Base-by-base conservation (phyloP, 2,888 invertebrate genomes). In the Volucella zonaria region DNA sequence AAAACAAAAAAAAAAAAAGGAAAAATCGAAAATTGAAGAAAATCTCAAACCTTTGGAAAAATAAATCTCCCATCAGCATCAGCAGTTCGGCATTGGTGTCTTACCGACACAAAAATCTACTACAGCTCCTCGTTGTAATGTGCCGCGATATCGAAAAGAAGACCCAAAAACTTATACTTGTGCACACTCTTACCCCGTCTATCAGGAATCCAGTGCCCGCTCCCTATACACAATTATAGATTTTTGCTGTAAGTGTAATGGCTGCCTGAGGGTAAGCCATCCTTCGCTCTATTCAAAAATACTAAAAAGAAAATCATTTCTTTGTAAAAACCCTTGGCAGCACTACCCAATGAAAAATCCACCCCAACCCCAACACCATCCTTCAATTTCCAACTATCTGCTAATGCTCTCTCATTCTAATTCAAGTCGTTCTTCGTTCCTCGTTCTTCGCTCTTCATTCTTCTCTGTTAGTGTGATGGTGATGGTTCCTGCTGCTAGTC, bases 241-340 rank as follows among this genome's bases (percentile, higher is more conserved):
- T 83, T 76, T 71, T 71, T 64, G 75, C 61, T 76, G 71, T 80
- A 83, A 75, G 67, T 80, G 83, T 83, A 75, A 83, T 83, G 70
- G 83, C 73, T 76, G 75, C 71, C 75, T 38, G 62, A 61, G 51
- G 58, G 47, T 49, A 14, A 64, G 59, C 51, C 45, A 76, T 31
- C 74, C 74, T 45, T 61, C 18, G 78, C 82, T 82, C 82, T 82
- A 82, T 76, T 83, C 83, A 83, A 80, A 82, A 83, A 80, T 80
- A 67, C 80, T 83, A 51, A 75, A 83, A 83, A 75, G 66, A 80
- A 83, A 75, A 75, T 79, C 74, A 62, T 67, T 59, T 83, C 75
- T 71, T 83, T 82, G 45, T 71, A 76, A 76, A 31, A 31, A 31
- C 71, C 81, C 81, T 77, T 52, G 71, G 66, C 70, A 76, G 68